Evolutionary conservation across 2,888 invertebrate species (phyloP), one percentile per base, ranked within the genome.

Genomic region (Cheilosia pagana): DNA sequence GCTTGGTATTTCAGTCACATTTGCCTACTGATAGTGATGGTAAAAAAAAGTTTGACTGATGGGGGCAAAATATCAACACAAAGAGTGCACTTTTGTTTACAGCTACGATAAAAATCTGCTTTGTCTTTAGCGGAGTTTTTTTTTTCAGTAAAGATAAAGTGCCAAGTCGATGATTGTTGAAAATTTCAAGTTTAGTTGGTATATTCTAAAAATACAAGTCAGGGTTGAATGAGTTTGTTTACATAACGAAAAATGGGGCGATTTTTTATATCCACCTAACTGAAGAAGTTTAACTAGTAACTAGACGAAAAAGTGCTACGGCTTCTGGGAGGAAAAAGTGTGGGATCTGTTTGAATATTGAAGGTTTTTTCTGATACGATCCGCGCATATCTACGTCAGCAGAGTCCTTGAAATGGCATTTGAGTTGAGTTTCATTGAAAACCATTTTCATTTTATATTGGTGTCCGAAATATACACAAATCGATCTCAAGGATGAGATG

Each of bases 171-270:
- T n/a, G 6, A 50, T 39, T 65, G 39, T 39, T 3, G 39, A 60
- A 41, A 62, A 72, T 52, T 74, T 63, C 45, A 55, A 65, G 63
- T 57, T 74, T 63, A 55, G 25, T 48, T 16, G 31, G 55, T 31
- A 53, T 21, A 53, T 21, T 74, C 63, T 65, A 65, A 74, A 74
- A 74, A 74, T 63, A 74, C 14, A 65, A 74, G 55, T 74, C 74
- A 57, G 55, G 74, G 74, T 28, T 74, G 48, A 63, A 3, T 31
- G 16, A 19, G 5, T 65, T 74, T 74, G 63, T 63, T 74, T 74
- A 74, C 21, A 35, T 14, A 2, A 7, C 19, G 23, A 53, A 52
- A 59, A 52, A 41, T 71, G 41, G 35, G 35, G 23, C 52, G 35
- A 62, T 53, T 72, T 62, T 53, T 43, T 50, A 5, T 31, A 31